Conservation (phyloP, 2,888 invertebrate genomes). For the Drosophila paracracens region DNA sequence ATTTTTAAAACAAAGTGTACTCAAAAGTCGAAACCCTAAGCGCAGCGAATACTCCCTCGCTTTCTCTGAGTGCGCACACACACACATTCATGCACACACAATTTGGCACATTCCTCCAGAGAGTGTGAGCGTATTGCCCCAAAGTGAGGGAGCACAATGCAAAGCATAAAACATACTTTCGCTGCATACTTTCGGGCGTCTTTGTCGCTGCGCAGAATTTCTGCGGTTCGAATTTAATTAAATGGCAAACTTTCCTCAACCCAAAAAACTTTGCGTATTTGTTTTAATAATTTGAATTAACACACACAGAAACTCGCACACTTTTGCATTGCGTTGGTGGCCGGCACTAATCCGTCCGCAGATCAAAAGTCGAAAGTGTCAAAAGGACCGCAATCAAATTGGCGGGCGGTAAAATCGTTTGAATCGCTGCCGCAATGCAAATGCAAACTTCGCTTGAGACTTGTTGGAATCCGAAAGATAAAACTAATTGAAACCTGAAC, state of each 20-base stretch:
- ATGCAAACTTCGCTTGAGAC: slow-evolving; percentile 66
- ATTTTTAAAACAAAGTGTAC: not conserved
- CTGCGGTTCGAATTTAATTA: slow-evolving; percentile 60
- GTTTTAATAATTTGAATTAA: slow-evolving; percentile 65
- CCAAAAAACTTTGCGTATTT: slow-evolving; percentile 38
- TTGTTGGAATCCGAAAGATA: slow-evolving; percentile 51
- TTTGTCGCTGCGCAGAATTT: slow-evolving; percentile 29
- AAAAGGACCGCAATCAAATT: slow-evolving; percentile 71
- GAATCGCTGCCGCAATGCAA: slow-evolving; percentile 63
- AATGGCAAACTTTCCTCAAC: slow-evolving; percentile 7
- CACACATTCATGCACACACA: slow-evolving; percentile 7
- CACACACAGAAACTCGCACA: slow-evolving; percentile 5
- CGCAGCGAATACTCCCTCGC: not conserved
- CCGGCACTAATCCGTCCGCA: slow-evolving; percentile 42
- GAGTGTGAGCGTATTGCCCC: slow-evolving; percentile 16
- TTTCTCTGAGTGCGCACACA: not conserved
- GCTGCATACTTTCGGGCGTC: slow-evolving; percentile 48
- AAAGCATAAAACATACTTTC: slow-evolving; percentile 9
- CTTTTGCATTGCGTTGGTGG: not conserved
- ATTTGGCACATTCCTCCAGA: slow-evolving; percentile 8
- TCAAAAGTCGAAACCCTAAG: not conserved
- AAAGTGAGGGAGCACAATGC: slow-evolving; percentile 16
- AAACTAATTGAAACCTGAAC: slow-evolving; percentile 70
- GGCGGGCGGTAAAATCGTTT: slow-evolving; percentile 26
- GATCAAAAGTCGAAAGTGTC: slow-evolving; percentile 25